Base-by-base conservation (phyloP, 2,113 vertebrate genomes). In the Sterrhoptilus dennistouni region DNA sequence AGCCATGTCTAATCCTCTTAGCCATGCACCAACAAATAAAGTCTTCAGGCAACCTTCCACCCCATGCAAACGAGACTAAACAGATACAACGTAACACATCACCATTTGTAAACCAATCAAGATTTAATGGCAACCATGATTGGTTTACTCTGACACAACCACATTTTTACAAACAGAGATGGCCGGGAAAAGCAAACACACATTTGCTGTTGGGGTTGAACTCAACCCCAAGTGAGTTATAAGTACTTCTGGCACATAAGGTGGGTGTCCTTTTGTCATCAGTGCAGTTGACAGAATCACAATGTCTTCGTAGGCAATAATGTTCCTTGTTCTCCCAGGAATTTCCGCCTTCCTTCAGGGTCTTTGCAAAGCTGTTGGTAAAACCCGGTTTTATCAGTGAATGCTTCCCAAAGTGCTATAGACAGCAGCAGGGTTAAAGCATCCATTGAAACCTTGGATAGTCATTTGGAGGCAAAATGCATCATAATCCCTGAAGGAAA, bases 381-480 rank as follows among this genome's bases (percentile, higher is more conserved):
- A 90, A 92, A 77, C 9, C 33, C 38, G 31, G 27, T 90, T 93
- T 83, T 63, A 66, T 50, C 59, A 90, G 82, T 64, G 45, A 88
- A 83, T 50, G 33, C 61, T 78, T 83, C 74, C 64, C 65, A 40
- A 82, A 92, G 40, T 42, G 45, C 76, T 81, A 47, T 0, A 90
- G 63, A 83, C 8, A 83, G 44, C 47, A 77, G 52, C 19, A 66
- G 6, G 47, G 44, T 80, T 78, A 89, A 53, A 90, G 69, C 64
- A 70, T 40, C 64, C 80, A 70, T 5, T 81, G 76, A 82, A 92
- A 63, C 44, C 52, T 33, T 2, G 0, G 38, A 57, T 3, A 77
- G 60, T n/a, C 38, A 64, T 23, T 84, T 31, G 47, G 44, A 96
- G 54, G 53, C 59, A 78, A 71, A 33, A 83, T 28, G 72, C 35